phyloP scores from a whole-genome alignment of 2,797 vertebrate genomes.

The Cephalopachus bancanus region DNA sequence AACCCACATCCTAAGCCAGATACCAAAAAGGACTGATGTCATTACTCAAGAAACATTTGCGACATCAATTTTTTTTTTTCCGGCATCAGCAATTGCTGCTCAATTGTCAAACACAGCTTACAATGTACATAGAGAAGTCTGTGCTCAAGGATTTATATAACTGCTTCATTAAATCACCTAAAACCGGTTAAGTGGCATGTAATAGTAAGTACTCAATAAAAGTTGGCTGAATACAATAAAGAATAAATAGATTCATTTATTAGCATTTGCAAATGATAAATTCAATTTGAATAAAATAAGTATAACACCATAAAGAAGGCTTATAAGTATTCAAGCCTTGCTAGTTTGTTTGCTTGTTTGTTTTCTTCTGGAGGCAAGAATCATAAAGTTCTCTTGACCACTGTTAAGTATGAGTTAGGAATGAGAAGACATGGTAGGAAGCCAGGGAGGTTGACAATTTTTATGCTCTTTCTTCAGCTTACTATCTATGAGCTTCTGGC shows the following conservation, averaged over 20 bases:
- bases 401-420: background rate
- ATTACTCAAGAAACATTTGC: background rate
- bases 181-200: background rate
- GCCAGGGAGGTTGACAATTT: background rate
- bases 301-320: background rate
- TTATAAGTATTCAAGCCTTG: background rate
- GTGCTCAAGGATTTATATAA: background rate
- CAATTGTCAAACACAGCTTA: background rate
- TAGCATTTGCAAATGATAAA: conserved; percentile 32
- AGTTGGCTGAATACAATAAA: background rate
- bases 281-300: conserved; percentile 49
- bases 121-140: background rate
- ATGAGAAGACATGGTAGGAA: background rate
- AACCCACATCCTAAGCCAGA: background rate
- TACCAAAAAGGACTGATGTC: background rate
- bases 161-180: conserved; percentile 11
- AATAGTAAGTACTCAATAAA: conserved; percentile 64
- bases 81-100: background rate
- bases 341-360: background rate
- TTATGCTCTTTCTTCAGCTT: background rate
- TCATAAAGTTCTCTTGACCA: background rate
- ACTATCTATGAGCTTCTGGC: background rate
- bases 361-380: conserved; percentile 35
- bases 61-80: background rate
- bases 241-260: conserved; percentile 7